Conservation (phyloP, 2,113 vertebrate genomes). For the Struthidea cinerea region DNA sequence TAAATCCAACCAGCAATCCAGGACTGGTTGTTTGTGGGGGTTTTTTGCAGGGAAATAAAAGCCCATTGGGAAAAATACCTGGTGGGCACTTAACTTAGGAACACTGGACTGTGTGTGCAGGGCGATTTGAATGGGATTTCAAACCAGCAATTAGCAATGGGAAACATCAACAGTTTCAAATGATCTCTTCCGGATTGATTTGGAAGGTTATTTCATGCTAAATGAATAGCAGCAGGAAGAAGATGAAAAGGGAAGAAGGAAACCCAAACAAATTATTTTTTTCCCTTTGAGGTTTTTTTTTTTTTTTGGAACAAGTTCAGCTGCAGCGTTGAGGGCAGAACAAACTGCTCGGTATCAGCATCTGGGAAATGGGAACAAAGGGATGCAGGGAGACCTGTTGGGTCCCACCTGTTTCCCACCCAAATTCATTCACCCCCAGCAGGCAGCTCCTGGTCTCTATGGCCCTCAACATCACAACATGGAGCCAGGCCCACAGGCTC, state of each 20-base stretch:
- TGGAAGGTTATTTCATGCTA: constrained; percentile 50
- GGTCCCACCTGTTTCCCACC: background rate
- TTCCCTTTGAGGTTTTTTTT: background rate
- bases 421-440: background rate
- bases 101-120: background rate
- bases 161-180: constrained; percentile 17
- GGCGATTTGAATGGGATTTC: background rate
- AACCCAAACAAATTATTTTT: background rate
- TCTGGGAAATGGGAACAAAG: background rate
- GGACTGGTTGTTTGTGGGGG: background rate
- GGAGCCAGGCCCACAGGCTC: background rate
- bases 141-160: constrained; percentile 13
- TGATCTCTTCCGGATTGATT: constrained; percentile 32
- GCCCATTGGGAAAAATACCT: background rate
- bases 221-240: constrained; percentile 47
- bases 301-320: background rate
- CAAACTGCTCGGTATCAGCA: background rate
- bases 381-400: background rate
- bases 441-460: background rate
- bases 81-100: background rate
- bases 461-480: fast-evolving
- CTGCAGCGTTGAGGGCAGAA: background rate
- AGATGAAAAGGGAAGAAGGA: background rate
- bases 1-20: background rate
- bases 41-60: background rate